A percentile compares a stretch with the other conserved stretches of the same genome.
phyloP scores from a whole-genome alignment of 2,888 invertebrate species.

The Celastrina argiolus region DNA sequence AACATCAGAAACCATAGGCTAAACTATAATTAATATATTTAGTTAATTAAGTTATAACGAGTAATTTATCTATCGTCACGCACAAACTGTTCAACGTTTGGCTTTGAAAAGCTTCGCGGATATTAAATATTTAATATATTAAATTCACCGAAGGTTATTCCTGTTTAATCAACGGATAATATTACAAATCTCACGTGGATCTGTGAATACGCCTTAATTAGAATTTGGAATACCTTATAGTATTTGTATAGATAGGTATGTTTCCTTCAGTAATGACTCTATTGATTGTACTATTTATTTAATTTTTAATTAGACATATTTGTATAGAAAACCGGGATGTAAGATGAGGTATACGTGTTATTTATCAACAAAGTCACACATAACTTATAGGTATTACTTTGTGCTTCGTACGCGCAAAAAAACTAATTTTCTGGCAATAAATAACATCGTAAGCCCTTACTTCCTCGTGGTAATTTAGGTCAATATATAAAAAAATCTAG shows the following conservation, averaged over 20 bases:
- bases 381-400: too few species aligned
- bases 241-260: neutral
- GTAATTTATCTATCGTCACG: conserved; percentile 15
- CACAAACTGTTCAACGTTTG: conserved; percentile 14
- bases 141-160: conserved; percentile 1
- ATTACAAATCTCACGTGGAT: neutral
- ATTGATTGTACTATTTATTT: neutral
- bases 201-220: conserved; percentile 1
- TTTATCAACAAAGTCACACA: too few species aligned
- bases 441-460: too few species aligned
- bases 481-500: too few species aligned
- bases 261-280: neutral
- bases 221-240: neutral
- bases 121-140: conserved; percentile 14
- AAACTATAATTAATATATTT: neutral
- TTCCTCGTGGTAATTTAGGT: too few species aligned
- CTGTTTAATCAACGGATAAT: conserved; percentile 16
- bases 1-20: neutral
- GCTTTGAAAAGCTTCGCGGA: conserved; percentile 4
- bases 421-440: too few species aligned
- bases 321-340: too few species aligned
- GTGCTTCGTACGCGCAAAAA: too few species aligned
- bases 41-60: neutral
- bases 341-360: too few species aligned
- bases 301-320: too few species aligned